Conservation (phyloP, 2,888 invertebrate species). For the Leptopilina myrica region DNA sequence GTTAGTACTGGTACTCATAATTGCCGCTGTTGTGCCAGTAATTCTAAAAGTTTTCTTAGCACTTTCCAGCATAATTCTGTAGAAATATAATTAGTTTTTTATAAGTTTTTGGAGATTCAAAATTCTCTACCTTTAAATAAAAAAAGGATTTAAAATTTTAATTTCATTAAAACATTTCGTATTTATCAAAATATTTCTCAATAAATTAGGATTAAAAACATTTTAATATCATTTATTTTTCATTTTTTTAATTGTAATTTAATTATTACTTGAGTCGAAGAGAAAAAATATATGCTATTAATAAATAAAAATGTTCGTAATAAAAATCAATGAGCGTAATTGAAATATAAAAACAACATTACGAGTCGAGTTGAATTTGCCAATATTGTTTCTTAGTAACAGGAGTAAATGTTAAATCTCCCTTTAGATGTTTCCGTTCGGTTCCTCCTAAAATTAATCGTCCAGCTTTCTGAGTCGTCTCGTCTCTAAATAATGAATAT, state of each 20-base stretch:
- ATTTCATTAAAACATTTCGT: too few relatives aligned
- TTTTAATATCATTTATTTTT: too few relatives aligned
- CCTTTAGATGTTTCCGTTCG: conserved; percentile 81
- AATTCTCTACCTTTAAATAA: too few relatives aligned
- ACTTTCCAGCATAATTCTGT: conserved; percentile 38
- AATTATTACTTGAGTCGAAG: neutral
- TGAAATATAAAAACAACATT: conserved; percentile 1
- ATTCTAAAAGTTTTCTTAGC: conserved; percentile 62
- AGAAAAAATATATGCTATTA: neutral
- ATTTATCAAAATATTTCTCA: too few relatives aligned
- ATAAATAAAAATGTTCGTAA: neutral
- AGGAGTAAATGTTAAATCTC: conserved; percentile 81
- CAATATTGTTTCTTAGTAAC: conserved; percentile 77
- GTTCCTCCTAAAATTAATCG: conserved; percentile 81
- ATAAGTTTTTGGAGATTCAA: too few relatives aligned
- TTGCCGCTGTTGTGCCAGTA: conserved; percentile 72
- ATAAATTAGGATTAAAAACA: too few relatives aligned
- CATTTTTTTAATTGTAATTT: neutral
- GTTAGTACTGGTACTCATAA: conserved; percentile 76
- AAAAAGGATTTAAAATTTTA: too few relatives aligned
- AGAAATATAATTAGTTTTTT: neutral
- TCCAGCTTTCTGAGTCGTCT: conserved; percentile 78
- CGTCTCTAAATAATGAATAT: conserved; percentile 77
- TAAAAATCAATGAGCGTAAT: conserved; percentile 10
- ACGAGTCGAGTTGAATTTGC: conserved; percentile 50